Conservation (phyloP, 2,113 vertebrate genomes). For the Equus przewalskii region DNA sequence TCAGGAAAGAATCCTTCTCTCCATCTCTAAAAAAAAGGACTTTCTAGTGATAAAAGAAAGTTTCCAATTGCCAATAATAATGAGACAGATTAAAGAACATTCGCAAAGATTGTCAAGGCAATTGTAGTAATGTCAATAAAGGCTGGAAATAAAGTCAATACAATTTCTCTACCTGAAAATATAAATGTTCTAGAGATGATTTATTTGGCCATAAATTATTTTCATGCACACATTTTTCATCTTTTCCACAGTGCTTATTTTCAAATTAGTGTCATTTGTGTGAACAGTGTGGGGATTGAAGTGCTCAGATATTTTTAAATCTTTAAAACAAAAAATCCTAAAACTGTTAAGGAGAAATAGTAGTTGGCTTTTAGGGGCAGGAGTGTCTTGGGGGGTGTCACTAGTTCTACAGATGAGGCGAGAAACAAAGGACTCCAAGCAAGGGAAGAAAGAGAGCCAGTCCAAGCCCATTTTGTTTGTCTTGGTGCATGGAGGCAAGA, state of each 20-base stretch:
- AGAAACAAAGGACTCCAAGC: background rate
- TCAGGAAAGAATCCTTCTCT: background rate
- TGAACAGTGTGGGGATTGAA: background rate
- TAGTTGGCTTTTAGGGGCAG: background rate
- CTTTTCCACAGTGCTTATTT: background rate
- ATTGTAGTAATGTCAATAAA: slow-evolving; percentile 50
- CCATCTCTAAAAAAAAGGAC: background rate
- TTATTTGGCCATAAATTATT: slow-evolving; percentile 70
- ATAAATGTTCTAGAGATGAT: slow-evolving; percentile 44
- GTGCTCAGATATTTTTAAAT: background rate
- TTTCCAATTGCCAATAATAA: slow-evolving; percentile 27
- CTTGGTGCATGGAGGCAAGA: slow-evolving; percentile 70
- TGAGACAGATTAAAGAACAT: slow-evolving; percentile 38
- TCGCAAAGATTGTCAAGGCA: background rate
- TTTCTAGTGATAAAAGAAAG: slow-evolving; percentile 15
- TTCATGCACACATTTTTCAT: background rate
- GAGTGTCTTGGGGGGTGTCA: background rate
- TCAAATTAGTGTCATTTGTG: background rate
- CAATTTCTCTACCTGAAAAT: slow-evolving; percentile 50
- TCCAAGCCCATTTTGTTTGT: slow-evolving; percentile 66
- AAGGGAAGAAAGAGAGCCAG: background rate
- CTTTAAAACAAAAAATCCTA: background rate
- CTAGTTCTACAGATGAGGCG: background rate
- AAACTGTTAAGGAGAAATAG: background rate
- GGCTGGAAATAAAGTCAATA: slow-evolving; percentile 60